Conservation (phyloP, 2,113 vertebrate species). For the Hydropotes inermis region DNA sequence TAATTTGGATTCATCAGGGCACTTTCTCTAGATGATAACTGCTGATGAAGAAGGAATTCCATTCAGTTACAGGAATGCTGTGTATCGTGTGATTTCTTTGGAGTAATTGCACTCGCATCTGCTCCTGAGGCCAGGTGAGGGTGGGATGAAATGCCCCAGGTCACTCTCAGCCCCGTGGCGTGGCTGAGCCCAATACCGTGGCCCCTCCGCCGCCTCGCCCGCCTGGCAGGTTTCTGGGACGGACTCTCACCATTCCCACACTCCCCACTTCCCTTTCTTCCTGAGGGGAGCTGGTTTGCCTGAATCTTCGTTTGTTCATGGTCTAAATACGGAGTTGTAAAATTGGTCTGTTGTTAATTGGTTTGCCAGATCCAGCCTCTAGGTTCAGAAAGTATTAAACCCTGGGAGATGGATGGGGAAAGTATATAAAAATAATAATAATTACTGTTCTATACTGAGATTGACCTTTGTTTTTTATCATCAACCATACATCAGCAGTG, state of each 20-base stretch:
- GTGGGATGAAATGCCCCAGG: neutral
- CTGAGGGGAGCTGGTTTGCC: neutral
- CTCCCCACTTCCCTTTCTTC: neutral
- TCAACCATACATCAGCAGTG: neutral
- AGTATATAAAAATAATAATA: neutral
- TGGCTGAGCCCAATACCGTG: neutral
- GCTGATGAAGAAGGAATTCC: neutral
- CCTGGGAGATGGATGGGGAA: neutral
- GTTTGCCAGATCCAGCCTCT: neutral
- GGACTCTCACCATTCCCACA: neutral
- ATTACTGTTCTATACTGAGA: neutral
- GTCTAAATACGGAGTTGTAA: neutral
- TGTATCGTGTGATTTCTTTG: neutral
- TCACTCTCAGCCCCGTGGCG: neutral
- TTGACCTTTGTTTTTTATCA: neutral
- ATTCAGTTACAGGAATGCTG: neutral
- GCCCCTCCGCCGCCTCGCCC: neutral
- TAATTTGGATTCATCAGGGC: neutral
- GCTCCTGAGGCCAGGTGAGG: neutral
- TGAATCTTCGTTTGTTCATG: neutral
- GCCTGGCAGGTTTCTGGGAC: neutral
- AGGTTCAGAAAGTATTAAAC: neutral
- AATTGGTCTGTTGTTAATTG: neutral
- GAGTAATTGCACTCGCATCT: neutral
- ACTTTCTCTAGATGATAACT: neutral